phyloP scores from a whole-genome alignment of 2,113 vertebrate species.

The Alouatta palliata region DNA sequence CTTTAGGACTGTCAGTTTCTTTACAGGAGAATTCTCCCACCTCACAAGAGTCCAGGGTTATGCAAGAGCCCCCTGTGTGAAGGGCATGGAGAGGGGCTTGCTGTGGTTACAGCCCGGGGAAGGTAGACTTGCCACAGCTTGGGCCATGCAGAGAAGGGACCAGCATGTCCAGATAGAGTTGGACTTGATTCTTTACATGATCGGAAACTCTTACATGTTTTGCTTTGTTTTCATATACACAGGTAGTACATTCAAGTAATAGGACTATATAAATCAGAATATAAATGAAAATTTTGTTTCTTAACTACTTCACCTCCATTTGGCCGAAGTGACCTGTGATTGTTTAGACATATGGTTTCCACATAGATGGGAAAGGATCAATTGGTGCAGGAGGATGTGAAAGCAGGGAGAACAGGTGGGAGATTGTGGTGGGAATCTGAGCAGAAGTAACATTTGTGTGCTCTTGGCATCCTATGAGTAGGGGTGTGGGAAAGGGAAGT shows the following conservation, averaged over 20 bases:
- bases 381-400: not conserved
- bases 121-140: not conserved
- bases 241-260: not conserved
- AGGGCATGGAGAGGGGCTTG: not conserved
- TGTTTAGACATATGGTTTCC: not conserved
- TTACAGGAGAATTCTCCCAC: not conserved
- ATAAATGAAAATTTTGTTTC: not conserved
- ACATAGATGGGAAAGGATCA: not conserved
- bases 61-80: not conserved
- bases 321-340: not conserved
- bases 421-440: not conserved
- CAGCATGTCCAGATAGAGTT: not conserved
- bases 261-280: not conserved
- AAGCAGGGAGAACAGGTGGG: not conserved
- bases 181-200: not conserved
- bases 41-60: not conserved
- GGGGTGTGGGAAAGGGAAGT: not conserved
- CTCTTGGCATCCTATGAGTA: not conserved
- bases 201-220: not conserved
- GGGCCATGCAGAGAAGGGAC: not conserved
- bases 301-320: not conserved
- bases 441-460: not conserved
- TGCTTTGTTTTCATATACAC: not conserved
- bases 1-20: not conserved
- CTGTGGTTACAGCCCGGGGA: too few species aligned